Conservation (phyloP, 2,888 invertebrate genomes). For the Ormyrus thymus region DNA sequence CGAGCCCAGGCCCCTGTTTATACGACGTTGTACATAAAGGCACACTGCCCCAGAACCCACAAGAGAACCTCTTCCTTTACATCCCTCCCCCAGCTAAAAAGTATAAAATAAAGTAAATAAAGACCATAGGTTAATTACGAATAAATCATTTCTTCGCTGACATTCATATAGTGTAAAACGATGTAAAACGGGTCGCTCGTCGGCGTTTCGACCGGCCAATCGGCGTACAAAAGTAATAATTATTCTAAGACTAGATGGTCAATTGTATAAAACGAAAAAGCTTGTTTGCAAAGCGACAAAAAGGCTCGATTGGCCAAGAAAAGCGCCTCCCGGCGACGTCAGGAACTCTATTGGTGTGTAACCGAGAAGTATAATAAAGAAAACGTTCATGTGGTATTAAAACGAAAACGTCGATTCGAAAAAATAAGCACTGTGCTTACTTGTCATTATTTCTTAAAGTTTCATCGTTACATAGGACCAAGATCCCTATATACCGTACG, state of each 20-base stretch:
- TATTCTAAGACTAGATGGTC: slow-evolving; percentile 36
- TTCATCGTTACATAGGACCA: slow-evolving; percentile 66
- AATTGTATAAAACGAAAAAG: slow-evolving; percentile 28
- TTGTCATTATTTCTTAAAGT: slow-evolving; percentile 56
- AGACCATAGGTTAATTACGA: slow-evolving; percentile 54
- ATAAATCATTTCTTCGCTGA: slow-evolving; percentile 56
- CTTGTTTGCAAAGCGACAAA: not conserved
- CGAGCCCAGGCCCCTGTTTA: slow-evolving; percentile 72
- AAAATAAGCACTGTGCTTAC: slow-evolving; percentile 53
- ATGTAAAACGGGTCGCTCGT: slow-evolving; percentile 49
- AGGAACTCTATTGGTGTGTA: slow-evolving; percentile 58
- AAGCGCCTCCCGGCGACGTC: slow-evolving; percentile 50
- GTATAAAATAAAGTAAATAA: slow-evolving; percentile 45
- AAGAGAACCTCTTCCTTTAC: slow-evolving; percentile 16
- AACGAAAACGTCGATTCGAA: slow-evolving; percentile 56
- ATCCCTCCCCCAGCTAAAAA: slow-evolving; percentile 14
- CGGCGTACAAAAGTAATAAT: slow-evolving; percentile 30
- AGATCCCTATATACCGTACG: slow-evolving; percentile 60
- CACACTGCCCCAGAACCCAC: slow-evolving; percentile 66
- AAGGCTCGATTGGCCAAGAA: slow-evolving; percentile 43
- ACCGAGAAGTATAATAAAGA: slow-evolving; percentile 57
- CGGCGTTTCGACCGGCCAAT: slow-evolving; percentile 49
- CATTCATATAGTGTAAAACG: slow-evolving; percentile 55
- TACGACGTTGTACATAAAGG: slow-evolving; percentile 73
- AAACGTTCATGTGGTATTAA: slow-evolving; percentile 50